These are phyloP conservation scores for Pelobates cultripes DNA, from an alignment of 2,797 vertebrate species.

Conservation along the genomic window DNA sequence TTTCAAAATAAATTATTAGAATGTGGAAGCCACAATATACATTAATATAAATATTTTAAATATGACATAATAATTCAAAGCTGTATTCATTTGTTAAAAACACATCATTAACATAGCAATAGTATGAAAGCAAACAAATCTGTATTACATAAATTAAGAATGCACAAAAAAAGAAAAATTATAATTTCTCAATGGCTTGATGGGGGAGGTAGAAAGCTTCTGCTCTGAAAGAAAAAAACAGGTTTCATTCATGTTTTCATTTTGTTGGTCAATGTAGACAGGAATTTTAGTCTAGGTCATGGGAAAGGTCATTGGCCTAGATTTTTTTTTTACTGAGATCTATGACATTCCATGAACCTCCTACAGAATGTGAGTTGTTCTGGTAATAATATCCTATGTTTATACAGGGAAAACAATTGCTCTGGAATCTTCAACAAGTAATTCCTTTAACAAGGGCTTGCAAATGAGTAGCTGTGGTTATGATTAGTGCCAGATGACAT, in stretches of 20 bases:
- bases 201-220: slow-evolving; percentile 14
- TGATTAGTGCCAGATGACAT: slow-evolving; percentile 54
- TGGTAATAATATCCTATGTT: slow-evolving; percentile 32
- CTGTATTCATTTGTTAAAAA: too few species aligned
- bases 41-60: too few species aligned
- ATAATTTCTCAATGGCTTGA: slow-evolving; percentile 26
- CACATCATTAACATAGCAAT: too few species aligned
- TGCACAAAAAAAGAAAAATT: slow-evolving; percentile 25
- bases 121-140: background rate
- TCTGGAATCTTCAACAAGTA: slow-evolving; percentile 14
- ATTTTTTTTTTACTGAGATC: slow-evolving; percentile 60
- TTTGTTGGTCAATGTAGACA: slow-evolving; percentile 61
- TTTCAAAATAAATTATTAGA: too few species aligned
- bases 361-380: slow-evolving; percentile 50
- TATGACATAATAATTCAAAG: too few species aligned
- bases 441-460: slow-evolving; percentile 27
- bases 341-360: slow-evolving; percentile 55
- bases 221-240: slow-evolving; percentile 54
- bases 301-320: slow-evolving; percentile 69
- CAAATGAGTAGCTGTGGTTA: slow-evolving; percentile 34
- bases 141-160: background rate
- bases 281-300: slow-evolving; percentile 70
- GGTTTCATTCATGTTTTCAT: slow-evolving; percentile 60
- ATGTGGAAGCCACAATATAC: too few species aligned
- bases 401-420: slow-evolving; percentile 45